phyloP scores from a whole-genome alignment of 2,888 invertebrate species.

The Trypoxylon attenuatum region DNA sequence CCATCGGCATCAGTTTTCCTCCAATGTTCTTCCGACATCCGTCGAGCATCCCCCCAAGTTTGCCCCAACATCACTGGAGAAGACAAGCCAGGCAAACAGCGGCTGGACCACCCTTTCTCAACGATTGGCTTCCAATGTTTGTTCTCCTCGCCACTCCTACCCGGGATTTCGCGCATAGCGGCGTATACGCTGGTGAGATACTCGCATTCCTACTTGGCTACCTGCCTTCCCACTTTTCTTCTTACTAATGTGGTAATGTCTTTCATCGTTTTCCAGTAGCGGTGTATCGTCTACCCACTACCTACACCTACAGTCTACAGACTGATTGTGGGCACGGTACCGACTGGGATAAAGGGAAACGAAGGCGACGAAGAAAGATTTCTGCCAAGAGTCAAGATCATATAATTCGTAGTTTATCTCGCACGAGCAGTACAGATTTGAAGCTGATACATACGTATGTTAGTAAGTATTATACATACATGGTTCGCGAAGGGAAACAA shows the following conservation, averaged over 20 bases:
- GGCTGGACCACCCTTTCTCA: slow-evolving; percentile 64
- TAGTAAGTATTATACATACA: no score
- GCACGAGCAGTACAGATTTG: slow-evolving; percentile 62
- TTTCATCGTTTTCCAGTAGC: no score
- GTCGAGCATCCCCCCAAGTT: slow-evolving; percentile 59
- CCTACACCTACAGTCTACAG: no score
- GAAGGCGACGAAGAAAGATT: not conserved
- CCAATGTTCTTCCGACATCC: slow-evolving; percentile 34
- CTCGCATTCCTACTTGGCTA: no score
- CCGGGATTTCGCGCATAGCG: slow-evolving; percentile 8
- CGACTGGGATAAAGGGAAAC: not conserved
- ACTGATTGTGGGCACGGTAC: not conserved
- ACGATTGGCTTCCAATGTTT: slow-evolving; percentile 68
- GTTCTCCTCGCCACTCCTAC: slow-evolving; percentile 61
- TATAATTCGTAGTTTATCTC: slow-evolving; percentile 65
- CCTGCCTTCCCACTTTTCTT: no score
- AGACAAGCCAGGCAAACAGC: slow-evolving; percentile 61
- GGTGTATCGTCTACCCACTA: no score
- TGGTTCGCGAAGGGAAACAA: no score
- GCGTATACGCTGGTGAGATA: no score
- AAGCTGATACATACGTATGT: no score
- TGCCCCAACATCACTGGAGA: no score
- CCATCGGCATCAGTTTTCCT: slow-evolving; percentile 19
- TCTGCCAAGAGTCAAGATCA: slow-evolving; percentile 65
- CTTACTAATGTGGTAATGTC: no score